Evolutionary conservation across 2,113 vertebrate genomes (phyloP), one percentile per base, ranked within the genome.

Genomic region (Xenotilapia caudafasciata): DNA sequence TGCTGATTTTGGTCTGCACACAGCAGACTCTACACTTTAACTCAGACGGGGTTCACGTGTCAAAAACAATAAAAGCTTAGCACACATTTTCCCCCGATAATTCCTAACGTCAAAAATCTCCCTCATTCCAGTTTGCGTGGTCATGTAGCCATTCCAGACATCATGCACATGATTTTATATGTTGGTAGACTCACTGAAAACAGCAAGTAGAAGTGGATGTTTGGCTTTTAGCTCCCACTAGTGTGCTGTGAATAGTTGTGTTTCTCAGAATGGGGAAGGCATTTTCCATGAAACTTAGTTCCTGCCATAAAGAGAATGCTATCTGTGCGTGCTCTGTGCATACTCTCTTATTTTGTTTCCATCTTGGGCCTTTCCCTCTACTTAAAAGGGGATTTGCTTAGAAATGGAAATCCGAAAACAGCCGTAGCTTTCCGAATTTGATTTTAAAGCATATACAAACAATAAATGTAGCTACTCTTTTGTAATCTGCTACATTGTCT

Each of bases 1-100:
- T 85, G 73, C 28, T 49, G 5, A 73, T 70, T 90, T 56, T 62
- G 33, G 14, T 15, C 33, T 82, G 80, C 79, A 35, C 47, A 70
- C 28, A 33, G 83, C 28, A 33, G 14, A 23, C 58, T 68, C 45
- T 54, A 47, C 68, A 77, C 8, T 88, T 53, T 84, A 23, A 17
- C 83, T 86, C 84, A 26, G 80, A 19, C 12, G 68, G 60, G 45
- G 2, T n/a, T 77, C 73, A n/a, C 1, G 3, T 77, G 45, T 77
- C 70, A 13, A 58, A 19, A 19, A 17, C 8, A 21, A 55, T 77
- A 47, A 62, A 40, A 49, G 35, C 38, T 26, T 14, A 4, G 56
- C 26, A 11, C 60, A 84, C 79, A 55, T 60, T 70, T 45, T 0
- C 0, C 6, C 7, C 4, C 1, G 9, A 28, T 47, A 19, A 49